Conservation (phyloP, 2,113 vertebrate species). For the Xenopus tropicalis region DNA sequence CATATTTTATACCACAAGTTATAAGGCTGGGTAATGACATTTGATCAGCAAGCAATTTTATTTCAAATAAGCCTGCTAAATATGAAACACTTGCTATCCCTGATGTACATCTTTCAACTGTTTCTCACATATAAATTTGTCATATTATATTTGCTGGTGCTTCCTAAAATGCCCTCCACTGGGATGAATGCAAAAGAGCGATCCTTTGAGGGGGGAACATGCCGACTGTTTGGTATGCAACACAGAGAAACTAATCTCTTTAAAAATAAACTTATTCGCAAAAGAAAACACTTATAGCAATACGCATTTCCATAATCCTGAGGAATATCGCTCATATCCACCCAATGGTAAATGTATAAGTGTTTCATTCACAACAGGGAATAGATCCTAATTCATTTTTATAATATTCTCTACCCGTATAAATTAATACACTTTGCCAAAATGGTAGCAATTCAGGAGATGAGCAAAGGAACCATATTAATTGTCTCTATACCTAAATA, state of each 20-base stretch:
- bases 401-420: constrained; percentile 8
- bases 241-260: constrained; percentile 5
- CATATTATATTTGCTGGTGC: constrained; percentile 32
- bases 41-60: constrained; percentile 38
- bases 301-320: not conserved
- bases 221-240: constrained; percentile 15
- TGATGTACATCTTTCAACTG: constrained; percentile 24
- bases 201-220: constrained; percentile 7
- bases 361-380: not conserved
- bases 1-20: constrained; percentile 21
- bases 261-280: not conserved
- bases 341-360: not conserved
- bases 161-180: constrained; percentile 4
- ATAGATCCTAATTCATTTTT: constrained; percentile 20
- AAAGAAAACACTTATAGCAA: constrained; percentile 13
- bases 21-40: constrained; percentile 17
- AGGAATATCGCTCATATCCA: not conserved
- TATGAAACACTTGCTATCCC: constrained; percentile 17
- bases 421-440: not conserved
- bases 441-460: not conserved
- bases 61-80: constrained; percentile 31
- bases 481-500: constrained; percentile 9
- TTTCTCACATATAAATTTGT: constrained; percentile 24
- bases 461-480: constrained; percentile 7
- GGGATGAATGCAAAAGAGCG: not conserved